Evolutionary conservation across 2,113 vertebrate genomes (phyloP).

Genomic region (Apodemus speciosus): DNA sequence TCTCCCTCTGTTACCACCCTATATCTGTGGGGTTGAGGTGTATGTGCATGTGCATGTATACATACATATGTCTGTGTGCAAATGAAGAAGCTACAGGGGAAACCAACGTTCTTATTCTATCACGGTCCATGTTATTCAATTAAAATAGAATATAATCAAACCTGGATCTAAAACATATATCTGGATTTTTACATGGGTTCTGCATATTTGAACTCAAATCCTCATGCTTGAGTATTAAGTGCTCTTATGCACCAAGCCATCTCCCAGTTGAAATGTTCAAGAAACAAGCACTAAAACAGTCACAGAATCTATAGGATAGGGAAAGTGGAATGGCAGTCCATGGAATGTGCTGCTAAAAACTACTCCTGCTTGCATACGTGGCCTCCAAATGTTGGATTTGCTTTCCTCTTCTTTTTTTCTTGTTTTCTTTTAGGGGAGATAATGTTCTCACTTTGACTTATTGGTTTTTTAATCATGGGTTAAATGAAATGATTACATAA

Average conservation of each 20-base stretch:
- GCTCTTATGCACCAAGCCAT: not conserved
- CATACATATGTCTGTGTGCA: not conserved
- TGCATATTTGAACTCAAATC: too few species aligned
- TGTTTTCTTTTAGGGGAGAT: not conserved
- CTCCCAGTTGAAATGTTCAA: not conserved
- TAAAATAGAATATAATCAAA: not conserved
- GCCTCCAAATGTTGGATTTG: not conserved
- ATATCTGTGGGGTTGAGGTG: not conserved
- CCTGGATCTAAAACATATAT: not conserved
- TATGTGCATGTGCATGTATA: not conserved
- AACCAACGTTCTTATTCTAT: not conserved
- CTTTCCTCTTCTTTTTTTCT: not conserved
- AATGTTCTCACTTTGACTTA: slow-evolving; percentile 37
- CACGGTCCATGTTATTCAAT: not conserved
- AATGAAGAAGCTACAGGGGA: not conserved
- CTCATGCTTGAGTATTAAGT: not conserved
- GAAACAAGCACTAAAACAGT: slow-evolving; percentile 23
- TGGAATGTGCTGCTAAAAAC: slow-evolving; percentile 3
- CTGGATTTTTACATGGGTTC: not conserved
- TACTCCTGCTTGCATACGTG: not conserved
- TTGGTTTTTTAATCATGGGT: not conserved
- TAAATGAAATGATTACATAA: slow-evolving; percentile 33
- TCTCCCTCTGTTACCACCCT: not conserved
- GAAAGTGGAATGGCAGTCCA: not conserved
- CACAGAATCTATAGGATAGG: not conserved